Base-by-base conservation (phyloP, 1,140 invertebrate species). In the Octopus bimaculoides region DNA sequence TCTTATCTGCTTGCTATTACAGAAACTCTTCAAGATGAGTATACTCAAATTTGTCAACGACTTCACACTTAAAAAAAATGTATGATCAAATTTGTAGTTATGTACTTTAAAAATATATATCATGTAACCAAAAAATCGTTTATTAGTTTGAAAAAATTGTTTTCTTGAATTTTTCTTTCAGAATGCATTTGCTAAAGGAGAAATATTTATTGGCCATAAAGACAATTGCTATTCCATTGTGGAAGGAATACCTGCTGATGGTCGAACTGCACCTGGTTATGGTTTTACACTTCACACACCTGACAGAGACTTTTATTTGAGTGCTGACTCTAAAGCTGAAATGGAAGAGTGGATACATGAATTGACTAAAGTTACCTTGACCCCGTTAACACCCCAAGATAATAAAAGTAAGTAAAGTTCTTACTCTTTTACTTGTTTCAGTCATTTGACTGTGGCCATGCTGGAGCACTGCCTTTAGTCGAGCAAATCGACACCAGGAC, bases 201-300 rank as follows among this genome's bases (percentile, higher is more conserved):
- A 97, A 92, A 95, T 97, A 81, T 97, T 96, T 89, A 91, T 97
- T 82, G 95, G 96, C 10, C 92, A 95, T 84, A 91, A 91, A 87
- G 92, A 93, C 78, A 94, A 95, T 82, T 94, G 94, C 4, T 97
- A 94, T 87, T 92, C 92, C 75, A 91, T 95, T 0, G 90, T 52
- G 91, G 93, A 81, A 80, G 91, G 89, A 91, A 93, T 84, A 52
- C 92, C 94, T 17, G 89, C 91, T 41, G 94, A 94, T n/a, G 84
- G 81, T 8, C 41, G 93, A 92, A 83, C 89, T 85, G 82, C 93
- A 93, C 85, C 93, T 94, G 89, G 88, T 5, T 95, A 93, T 75
- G 93, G 93, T n/a, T 97, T 97, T 89, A 95, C 95, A 41, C 90
- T 97, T n/a, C 93, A 93, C 83, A 97, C 96, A 4, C 96, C 96